Evolutionary conservation across 1,140 invertebrate species (phyloP), one percentile per base, ranked within the genome.

Genomic region (Drosophila baimaii): DNA sequence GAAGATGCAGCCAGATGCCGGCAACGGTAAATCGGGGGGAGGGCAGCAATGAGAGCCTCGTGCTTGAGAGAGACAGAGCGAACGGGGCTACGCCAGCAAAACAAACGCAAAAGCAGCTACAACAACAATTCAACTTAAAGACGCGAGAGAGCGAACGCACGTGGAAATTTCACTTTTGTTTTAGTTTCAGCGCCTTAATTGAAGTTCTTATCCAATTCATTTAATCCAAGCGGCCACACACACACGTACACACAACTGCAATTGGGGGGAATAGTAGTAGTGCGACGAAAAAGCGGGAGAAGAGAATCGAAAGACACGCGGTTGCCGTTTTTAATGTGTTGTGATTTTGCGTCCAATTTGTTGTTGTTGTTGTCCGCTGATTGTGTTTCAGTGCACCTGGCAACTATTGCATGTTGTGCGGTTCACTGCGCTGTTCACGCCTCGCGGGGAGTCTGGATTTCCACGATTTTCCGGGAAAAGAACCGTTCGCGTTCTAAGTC

Each of bases 91-190:
- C 17, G 27, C 4, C 56, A 80, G 66, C 47, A 78, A 63, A 65
- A 79, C 64, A 80, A 83, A 70, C 43, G 55, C 68, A 71, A 59
- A 79, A 71, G 62, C 77, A 72, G 66, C 76, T 41, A 63, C 71
- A 68, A 70, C 62, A 68, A 80, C 62, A 63, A 59, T 9, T 64
- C 10, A 66, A 66, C 57, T 58, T 37, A 66, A 58, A 64, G 58
- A 65, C 27, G 56, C 64, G 33, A 69, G 65, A 69, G 61, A 68
- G 62, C 44, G 35, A 39, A 33, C 64, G 64, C 81, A 84, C 81
- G 81, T 84, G 81, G 62, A 65, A 63, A 62, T 71, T 76, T 81
- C 77, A 84, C 66, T 80, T 70, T 79, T 77, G 79, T 84, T 85
- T 84, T 65, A 64, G 23, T 77, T 84, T 46, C 29, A 54, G 33